Evolutionary conservation across 2,113 vertebrate genomes (phyloP).

Genomic region (Hemiprocne comata): DNA sequence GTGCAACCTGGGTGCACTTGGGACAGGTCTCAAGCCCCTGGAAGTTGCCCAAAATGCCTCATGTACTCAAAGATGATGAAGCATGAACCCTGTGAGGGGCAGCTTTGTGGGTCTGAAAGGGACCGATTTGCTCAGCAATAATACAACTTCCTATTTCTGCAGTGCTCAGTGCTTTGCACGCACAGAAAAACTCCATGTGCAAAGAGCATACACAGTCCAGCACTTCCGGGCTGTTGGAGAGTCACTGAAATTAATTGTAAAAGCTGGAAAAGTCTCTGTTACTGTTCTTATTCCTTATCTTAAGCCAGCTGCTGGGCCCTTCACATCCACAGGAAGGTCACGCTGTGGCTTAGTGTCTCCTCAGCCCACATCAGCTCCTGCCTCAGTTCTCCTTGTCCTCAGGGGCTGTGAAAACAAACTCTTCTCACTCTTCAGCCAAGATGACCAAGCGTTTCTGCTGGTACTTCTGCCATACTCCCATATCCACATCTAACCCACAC

Average conservation of each 20-base stretch:
- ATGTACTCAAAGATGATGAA: neutral
- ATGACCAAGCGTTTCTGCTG: neutral
- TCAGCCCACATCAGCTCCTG: neutral
- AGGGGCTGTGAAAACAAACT: neutral
- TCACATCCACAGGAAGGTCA: neutral
- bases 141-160: neutral
- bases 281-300: neutral
- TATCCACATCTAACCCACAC: neutral
- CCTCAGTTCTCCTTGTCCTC: neutral
- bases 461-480: neutral
- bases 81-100: fast-evolving
- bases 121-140: neutral
- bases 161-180: neutral
- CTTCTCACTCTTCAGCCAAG: neutral
- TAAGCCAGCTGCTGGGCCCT: neutral
- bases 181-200: neutral
- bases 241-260: neutral
- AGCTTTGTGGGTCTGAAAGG: neutral
- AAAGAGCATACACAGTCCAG: neutral
- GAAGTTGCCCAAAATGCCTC: neutral
- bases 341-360: fast-evolving
- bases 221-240: neutral
- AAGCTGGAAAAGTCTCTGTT: neutral
- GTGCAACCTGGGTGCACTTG: neutral
- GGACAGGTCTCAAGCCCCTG: neutral